A percentile compares a stretch with the other conserved stretches of the same genome.
These are phyloP conservation scores for Onychorhynchus coronatus DNA, from an alignment of 2,113 vertebrate species.

Conservation along the genomic window DNA sequence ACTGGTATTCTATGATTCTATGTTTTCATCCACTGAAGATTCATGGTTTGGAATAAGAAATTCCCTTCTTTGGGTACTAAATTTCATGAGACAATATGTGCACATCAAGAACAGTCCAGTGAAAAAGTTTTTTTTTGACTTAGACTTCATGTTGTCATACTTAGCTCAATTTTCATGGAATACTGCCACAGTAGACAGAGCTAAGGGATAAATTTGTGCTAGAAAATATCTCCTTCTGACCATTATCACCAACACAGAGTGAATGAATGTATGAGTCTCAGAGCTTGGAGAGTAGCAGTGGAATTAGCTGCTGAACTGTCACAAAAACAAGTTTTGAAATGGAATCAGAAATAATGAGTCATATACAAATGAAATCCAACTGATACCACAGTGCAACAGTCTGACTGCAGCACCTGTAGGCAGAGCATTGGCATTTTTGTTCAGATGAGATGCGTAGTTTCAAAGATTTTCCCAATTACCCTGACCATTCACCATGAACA, in stretches of 20 bases:
- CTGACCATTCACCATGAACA: not conserved
- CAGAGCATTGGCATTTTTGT: not conserved
- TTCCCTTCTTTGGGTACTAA: not conserved
- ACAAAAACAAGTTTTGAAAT: not conserved
- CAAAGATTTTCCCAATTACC: not conserved
- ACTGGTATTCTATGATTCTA: not conserved
- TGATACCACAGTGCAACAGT: not conserved
- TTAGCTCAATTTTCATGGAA: not conserved
- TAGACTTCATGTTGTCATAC: not conserved
- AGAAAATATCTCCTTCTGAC: not conserved
- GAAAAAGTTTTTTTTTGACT: not conserved
- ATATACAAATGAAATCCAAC: not conserved
- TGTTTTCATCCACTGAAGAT: not conserved
- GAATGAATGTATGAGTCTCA: not conserved
- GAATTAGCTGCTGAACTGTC: not conserved
- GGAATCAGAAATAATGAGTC: not conserved
- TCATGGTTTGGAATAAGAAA: not conserved
- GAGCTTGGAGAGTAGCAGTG: not conserved
- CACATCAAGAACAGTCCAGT: not conserved
- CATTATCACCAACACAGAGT: not conserved
- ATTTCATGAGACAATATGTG: not conserved
- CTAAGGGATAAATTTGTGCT: not conserved
- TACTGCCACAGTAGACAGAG: not conserved
- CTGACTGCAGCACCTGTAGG: not conserved
- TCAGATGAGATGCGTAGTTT: not conserved